Percentiles rank a stretch among this genome's conserved stretches.
Evolutionary conservation across 2,888 invertebrate species (phyloP).

Genomic region (Cataglyphis rosenhaueri): DNA sequence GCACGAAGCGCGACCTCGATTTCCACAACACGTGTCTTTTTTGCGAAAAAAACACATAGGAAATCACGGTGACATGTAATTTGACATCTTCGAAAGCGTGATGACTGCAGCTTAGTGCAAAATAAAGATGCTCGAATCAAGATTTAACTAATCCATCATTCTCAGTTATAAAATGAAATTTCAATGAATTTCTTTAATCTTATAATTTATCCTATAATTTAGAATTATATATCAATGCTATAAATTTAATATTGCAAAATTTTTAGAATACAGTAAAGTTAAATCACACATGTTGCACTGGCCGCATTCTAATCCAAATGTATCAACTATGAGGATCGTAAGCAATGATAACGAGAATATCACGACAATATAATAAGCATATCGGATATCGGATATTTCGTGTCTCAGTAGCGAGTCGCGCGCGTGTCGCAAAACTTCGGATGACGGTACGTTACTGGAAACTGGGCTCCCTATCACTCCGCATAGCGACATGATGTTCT

Average conservation of each 20-base stretch:
- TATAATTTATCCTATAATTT: neutral
- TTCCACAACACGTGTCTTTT: slow-evolving; percentile 11
- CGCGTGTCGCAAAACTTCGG: slow-evolving; percentile 47
- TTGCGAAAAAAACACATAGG: neutral
- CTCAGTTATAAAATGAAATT: neutral
- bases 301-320: neutral
- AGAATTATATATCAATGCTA: neutral
- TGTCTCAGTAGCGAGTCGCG: neutral
- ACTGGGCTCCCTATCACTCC: slow-evolving; percentile 58
- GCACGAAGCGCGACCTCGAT: slow-evolving; percentile 19
- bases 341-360: neutral
- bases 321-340: neutral
- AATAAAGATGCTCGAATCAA: neutral
- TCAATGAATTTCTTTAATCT: neutral
- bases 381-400: neutral
- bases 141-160: neutral
- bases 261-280: neutral
- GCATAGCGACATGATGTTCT: slow-evolving; percentile 49
- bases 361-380: neutral
- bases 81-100: neutral
- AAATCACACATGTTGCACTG: neutral
- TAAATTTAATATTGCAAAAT: neutral
- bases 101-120: neutral
- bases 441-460: slow-evolving; percentile 57
- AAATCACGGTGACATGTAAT: neutral